A percentile compares a stretch with the other conserved stretches of the same genome.
Evolutionary conservation across 2,888 invertebrate genomes (phyloP).

Genomic region (Acronicta leporina): DNA sequence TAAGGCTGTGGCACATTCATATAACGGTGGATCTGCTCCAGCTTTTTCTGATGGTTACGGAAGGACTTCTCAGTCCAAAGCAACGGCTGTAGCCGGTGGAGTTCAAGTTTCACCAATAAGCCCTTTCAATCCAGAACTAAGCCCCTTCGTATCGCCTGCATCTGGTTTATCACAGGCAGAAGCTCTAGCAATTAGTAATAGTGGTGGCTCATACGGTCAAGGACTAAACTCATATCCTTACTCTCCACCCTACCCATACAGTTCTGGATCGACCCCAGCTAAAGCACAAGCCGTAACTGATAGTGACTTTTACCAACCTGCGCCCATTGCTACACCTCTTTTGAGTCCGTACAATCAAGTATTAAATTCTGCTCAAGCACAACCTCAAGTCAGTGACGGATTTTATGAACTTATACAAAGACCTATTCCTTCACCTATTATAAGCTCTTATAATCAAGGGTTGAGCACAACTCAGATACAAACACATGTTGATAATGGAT

Average conservation of each 20-base stretch:
- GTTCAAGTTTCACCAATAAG: conserved; percentile 8
- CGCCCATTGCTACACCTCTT: conserved; percentile 1
- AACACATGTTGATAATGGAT: conserved; percentile 8
- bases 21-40: conserved; percentile 14
- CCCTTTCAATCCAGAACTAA: conserved; percentile 28
- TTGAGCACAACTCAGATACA: not conserved
- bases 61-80: conserved; percentile 13
- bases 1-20: conserved; percentile 18
- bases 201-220: conserved; percentile 21
- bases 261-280: conserved; percentile 17
- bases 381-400: not conserved
- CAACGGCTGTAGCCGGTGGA: conserved; percentile 6
- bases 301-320: conserved; percentile 17
- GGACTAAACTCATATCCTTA: conserved; percentile 27
- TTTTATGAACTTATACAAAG: not conserved
- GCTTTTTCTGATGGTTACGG: conserved; percentile 13
- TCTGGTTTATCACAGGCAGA: conserved; percentile 28
- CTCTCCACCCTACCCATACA: conserved; percentile 20
- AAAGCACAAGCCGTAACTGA: conserved; percentile 29
- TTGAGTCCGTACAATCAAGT: conserved; percentile 17
- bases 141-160: conserved; percentile 15
- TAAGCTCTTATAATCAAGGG: conserved; percentile 1
- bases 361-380: not conserved
- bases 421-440: not conserved
- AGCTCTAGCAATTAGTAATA: conserved; percentile 12